Evolutionary conservation across 2,888 invertebrate genomes (phyloP), one percentile per base, ranked within the genome.

Genomic region (Xylota segnis): DNA sequence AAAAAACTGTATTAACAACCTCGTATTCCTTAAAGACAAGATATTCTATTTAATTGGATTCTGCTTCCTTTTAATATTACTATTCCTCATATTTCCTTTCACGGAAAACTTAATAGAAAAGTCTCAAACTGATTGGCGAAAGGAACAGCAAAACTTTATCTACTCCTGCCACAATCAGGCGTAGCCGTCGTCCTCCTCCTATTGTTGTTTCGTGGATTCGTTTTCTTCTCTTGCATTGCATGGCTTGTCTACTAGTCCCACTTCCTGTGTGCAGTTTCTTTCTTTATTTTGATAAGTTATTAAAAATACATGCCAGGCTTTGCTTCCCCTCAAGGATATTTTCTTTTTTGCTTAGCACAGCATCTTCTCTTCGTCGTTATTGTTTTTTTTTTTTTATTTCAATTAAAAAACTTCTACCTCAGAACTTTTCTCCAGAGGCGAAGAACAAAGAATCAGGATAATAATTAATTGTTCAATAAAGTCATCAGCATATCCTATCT

Each of bases 381-480:
- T n/a, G n/a, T n/a, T n/a, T n/a, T 23, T 27, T 29, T 47, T 78
- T n/a, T 40, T 32, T n/a, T 23, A 27, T 76, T 61, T 68, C 77
- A 70, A 72, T 72, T 59, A 63, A 65, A 63, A 79, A 65, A 78
- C 56, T 77, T 43, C 43, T 54, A 23, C 40, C 37, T 27, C 56
- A 61, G 43, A 54, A 50, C 59, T 47, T 43, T 16, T 3, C 9
- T 9, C 9, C 47, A 27, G 29, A 54, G 58, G 29, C 34, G 29
- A 34, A 23, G 4, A 58, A 54, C 18, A 71, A 71, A 66, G 29
- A 70, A 50, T 23, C n/a, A 65, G 58, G 66, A 76, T 77, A 61
- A 52, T 76, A 76, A 76, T 76, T 82, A 86, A 82, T 76, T 86
- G 82, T 76, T 65, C 82, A 82, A 86, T 86, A 76, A 76, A 72